Conservation (phyloP, 2,113 vertebrate genomes). For the Orycteropus afer region DNA sequence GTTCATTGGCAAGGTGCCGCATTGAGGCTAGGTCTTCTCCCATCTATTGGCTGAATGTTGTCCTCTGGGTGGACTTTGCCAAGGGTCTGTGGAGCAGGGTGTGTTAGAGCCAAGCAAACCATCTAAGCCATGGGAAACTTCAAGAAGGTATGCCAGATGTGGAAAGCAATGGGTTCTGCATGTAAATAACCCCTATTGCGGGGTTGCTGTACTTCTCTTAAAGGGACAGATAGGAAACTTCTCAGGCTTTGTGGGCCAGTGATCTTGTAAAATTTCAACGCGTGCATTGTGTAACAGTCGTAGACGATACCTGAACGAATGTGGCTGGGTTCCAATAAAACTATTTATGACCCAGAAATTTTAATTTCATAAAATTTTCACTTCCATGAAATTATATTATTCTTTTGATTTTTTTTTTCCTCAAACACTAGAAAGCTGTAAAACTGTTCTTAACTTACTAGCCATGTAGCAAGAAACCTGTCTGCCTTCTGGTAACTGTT, state of each 20-base stretch:
- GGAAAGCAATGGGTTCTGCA: not conserved
- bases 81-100: not conserved
- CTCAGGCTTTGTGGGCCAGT: not conserved
- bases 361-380: not conserved
- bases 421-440: not conserved
- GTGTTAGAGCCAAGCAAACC: not conserved
- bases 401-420: not conserved
- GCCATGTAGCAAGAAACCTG: not conserved
- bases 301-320: fast-evolving
- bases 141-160: not conserved
- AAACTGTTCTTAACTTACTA: not conserved
- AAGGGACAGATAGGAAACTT: not conserved
- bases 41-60: not conserved
- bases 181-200: fast-evolving
- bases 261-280: not conserved
- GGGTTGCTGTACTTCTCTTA: not conserved
- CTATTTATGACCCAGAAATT: not conserved
- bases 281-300: too few species aligned
- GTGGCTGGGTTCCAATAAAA: not conserved
- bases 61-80: not conserved
- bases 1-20: not conserved
- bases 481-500: not conserved
- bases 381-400: not conserved
- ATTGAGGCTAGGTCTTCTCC: not conserved
- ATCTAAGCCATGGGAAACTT: fast-evolving